These are phyloP conservation scores for Channa maculata DNA, from an alignment of 2,113 vertebrate genomes.

Conservation along the genomic window DNA sequence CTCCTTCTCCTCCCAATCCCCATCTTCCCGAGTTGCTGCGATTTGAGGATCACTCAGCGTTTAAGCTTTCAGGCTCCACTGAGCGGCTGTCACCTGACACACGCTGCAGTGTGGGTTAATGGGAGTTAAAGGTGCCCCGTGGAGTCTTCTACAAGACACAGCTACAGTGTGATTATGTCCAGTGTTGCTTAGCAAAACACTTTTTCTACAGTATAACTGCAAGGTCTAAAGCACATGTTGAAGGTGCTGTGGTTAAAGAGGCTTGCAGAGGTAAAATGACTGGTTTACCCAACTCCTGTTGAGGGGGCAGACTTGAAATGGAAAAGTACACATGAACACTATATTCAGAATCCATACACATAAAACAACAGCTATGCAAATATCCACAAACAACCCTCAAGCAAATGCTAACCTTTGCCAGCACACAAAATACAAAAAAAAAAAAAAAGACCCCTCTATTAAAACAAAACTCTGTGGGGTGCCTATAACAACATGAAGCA, in stretches of 20 bases:
- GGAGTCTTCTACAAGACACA: conserved; percentile 15
- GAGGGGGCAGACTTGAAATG: too few relatives aligned
- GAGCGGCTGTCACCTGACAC: conserved; percentile 19
- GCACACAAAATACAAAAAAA: too few relatives aligned
- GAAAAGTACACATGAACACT: too few relatives aligned
- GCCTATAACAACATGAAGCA: too few relatives aligned
- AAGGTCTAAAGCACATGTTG: not conserved
- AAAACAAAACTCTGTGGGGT: too few relatives aligned
- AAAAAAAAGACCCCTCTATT: too few relatives aligned
- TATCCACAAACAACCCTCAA: too few relatives aligned
- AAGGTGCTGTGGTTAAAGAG: too few relatives aligned
- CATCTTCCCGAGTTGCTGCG: conserved; percentile 25
- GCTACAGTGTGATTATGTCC: not conserved
- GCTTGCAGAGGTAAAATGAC: too few relatives aligned
- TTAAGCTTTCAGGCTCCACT: conserved; percentile 30
- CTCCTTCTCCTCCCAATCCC: not conserved
- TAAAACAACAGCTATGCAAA: too few relatives aligned
- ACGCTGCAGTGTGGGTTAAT: conserved; percentile 21
- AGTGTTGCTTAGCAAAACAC: not conserved
- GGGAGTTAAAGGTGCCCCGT: conserved; percentile 23
- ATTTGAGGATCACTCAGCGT: conserved; percentile 13
- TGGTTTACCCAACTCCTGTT: too few relatives aligned
- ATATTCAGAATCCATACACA: too few relatives aligned
- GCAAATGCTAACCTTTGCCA: not conserved
- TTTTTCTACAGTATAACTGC: not conserved